phyloP scores from a whole-genome alignment of 2,113 vertebrate species.

The Strix aluco region DNA sequence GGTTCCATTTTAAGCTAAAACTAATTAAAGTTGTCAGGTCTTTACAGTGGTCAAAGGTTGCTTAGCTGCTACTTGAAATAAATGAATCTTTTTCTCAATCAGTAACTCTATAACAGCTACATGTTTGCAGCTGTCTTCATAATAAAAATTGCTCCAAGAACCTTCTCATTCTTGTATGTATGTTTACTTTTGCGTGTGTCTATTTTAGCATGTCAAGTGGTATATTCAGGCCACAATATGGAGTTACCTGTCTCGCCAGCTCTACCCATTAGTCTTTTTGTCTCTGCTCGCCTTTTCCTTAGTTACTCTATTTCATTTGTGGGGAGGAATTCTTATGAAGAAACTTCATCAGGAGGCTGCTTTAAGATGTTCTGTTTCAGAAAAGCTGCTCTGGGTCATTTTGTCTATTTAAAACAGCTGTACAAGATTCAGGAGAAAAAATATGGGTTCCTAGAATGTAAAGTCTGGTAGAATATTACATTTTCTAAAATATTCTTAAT shows the following conservation, averaged over 20 bases:
- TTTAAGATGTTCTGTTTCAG: neutral
- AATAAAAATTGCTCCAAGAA: neutral
- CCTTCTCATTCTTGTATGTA: neutral
- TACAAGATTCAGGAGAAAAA: neutral
- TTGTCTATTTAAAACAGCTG: fast-evolving
- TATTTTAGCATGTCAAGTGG: neutral
- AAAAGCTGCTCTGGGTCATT: neutral
- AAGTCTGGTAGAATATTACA: neutral
- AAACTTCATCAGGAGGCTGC: neutral
- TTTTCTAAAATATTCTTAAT: neutral
- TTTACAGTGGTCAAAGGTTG: conserved; percentile 41
- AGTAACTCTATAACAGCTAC: neutral
- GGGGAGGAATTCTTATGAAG: neutral
- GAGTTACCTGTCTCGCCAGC: neutral
- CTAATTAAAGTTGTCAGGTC: conserved; percentile 60
- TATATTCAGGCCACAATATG: neutral
- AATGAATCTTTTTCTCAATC: conserved; percentile 37
- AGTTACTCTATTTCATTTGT: neutral
- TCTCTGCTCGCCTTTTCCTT: neutral
- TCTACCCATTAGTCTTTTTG: neutral
- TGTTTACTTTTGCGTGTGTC: neutral
- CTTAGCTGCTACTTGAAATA: conserved; percentile 38
- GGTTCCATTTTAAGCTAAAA: conserved; percentile 60
- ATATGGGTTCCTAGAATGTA: fast-evolving
- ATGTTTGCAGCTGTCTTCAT: neutral